These are phyloP conservation scores for Cotesia congregata DNA, from an alignment of 2,888 invertebrate genomes.

Conservation along the genomic window DNA sequence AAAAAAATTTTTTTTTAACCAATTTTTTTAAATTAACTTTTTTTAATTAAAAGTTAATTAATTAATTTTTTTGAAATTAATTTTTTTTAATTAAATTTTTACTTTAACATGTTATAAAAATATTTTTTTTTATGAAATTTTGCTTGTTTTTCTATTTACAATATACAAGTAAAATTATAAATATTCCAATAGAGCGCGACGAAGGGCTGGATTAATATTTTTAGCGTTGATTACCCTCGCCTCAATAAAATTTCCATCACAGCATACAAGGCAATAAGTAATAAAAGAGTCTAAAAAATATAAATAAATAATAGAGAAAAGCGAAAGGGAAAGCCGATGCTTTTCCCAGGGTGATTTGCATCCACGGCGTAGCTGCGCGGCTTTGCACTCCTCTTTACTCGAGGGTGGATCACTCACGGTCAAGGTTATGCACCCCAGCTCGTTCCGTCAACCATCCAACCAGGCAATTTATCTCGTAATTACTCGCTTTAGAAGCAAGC, in stretches of 20 bases:
- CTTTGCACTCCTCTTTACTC: background rate
- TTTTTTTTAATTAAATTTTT: too few relatives aligned
- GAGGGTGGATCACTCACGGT: background rate
- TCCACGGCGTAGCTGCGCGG: background rate
- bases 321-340: background rate
- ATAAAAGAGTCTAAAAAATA: constrained; percentile 2
- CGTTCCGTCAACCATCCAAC: background rate
- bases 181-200: background rate
- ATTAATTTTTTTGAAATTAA: too few relatives aligned
- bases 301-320: background rate
- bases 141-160: background rate
- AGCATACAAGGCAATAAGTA: background rate
- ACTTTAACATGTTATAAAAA: too few relatives aligned
- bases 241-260: background rate
- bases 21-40: too few relatives aligned
- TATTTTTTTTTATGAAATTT: background rate
- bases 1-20: too few relatives aligned
- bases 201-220: constrained; percentile 2
- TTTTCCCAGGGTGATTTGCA: background rate
- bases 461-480: background rate
- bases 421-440: background rate
- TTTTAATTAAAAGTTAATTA: too few relatives aligned
- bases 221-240: constrained; percentile 3
- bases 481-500: constrained; percentile 5
- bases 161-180: background rate